These are phyloP conservation scores for Heteropelma amictum DNA, from an alignment of 2,888 invertebrate genomes.

Conservation along the genomic window DNA sequence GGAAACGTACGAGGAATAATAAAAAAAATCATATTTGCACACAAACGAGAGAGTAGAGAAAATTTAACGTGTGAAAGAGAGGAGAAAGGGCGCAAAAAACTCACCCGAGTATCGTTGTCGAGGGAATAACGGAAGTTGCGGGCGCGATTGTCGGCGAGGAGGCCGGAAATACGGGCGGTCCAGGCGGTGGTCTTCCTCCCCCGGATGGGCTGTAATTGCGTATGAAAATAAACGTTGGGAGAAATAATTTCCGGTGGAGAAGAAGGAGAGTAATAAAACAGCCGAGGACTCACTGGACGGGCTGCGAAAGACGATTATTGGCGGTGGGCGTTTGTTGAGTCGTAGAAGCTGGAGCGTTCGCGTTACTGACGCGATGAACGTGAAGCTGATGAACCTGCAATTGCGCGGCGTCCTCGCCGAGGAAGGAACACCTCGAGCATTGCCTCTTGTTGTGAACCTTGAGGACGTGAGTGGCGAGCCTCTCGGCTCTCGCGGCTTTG, in stretches of 20 bases:
- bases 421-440: slow-evolving; percentile 92
- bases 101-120: slow-evolving; percentile 75
- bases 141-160: slow-evolving; percentile 81
- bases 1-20: no score
- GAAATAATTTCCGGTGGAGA: not conserved
- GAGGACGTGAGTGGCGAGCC: slow-evolving; percentile 92
- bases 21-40: no score
- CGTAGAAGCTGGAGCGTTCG: slow-evolving; percentile 63
- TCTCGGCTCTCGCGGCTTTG: slow-evolving; percentile 94
- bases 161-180: slow-evolving; percentile 75
- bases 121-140: slow-evolving; percentile 70
- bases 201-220: slow-evolving; percentile 66
- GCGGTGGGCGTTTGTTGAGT: slow-evolving; percentile 51
- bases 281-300: slow-evolving; percentile 50
- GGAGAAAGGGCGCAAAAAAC: slow-evolving; percentile 39
- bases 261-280: not conserved
- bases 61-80: no score
- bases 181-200: slow-evolving; percentile 74
- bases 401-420: slow-evolving; percentile 90
- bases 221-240: not conserved
- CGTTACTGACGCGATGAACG: slow-evolving; percentile 70
- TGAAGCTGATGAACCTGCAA: slow-evolving; percentile 86
- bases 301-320: slow-evolving; percentile 52
- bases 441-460: slow-evolving; percentile 95
- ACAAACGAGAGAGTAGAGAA: no score